Evolutionary conservation across 2,797 vertebrate genomes (phyloP).

Genomic region (Chromobotia macracanthus): DNA sequence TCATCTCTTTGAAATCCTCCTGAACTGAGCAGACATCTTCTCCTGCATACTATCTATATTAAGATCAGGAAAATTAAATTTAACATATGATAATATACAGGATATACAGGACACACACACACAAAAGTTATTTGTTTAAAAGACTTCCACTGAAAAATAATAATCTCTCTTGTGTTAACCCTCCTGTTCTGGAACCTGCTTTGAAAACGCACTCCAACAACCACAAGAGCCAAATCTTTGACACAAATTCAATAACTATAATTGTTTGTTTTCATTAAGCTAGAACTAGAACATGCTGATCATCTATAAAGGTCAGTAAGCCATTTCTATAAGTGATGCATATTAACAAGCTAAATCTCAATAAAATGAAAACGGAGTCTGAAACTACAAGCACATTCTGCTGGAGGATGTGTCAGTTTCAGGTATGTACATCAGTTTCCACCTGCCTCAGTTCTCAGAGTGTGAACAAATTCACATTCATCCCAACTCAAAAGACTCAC

Average conservation of each 20-base stretch:
- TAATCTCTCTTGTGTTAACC: background rate
- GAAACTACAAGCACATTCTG: background rate
- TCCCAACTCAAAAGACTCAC: too few species aligned
- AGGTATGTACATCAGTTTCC: too few species aligned
- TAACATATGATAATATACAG: too few species aligned
- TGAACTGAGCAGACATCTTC: constrained; percentile 1
- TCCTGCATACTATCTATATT: background rate
- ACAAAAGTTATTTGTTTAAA: background rate
- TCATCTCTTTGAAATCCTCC: constrained; percentile 16
- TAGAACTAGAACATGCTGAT: background rate
- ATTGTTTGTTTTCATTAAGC: constrained; percentile 39
- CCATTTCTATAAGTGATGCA: constrained; percentile 15
- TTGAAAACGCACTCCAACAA: background rate
- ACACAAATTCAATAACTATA: constrained; percentile 41
- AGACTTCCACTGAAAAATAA: constrained; percentile 15
- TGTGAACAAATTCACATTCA: background rate
- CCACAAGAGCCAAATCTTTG: background rate
- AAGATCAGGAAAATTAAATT: too few species aligned
- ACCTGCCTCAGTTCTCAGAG: too few species aligned
- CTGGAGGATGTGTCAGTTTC: background rate
- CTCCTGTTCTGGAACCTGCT: background rate
- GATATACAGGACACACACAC: too few species aligned
- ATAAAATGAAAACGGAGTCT: background rate
- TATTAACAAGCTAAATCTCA: constrained; percentile 44
- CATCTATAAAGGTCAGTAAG: constrained; percentile 24